These are phyloP conservation scores for Brachypalpus laphriformis DNA, from an alignment of 2,888 invertebrate genomes.

Conservation along the genomic window DNA sequence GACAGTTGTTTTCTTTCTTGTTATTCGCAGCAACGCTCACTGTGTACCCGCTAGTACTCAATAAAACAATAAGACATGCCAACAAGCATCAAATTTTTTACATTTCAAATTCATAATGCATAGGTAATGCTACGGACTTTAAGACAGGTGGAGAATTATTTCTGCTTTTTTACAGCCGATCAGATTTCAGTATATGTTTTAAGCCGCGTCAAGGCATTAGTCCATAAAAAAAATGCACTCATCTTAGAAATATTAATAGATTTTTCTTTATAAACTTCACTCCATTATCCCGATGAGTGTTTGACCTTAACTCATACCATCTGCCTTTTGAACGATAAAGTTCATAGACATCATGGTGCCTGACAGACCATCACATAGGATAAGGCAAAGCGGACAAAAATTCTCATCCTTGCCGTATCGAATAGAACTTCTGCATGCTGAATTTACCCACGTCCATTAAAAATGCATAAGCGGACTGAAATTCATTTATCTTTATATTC, in stretches of 20 bases:
- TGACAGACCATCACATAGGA: neutral
- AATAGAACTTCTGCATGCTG: neutral
- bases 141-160: no score
- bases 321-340: neutral
- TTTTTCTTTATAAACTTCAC: neutral
- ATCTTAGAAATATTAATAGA: neutral
- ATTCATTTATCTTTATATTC: constrained; percentile 58
- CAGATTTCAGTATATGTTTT: no score
- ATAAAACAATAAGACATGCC: no score
- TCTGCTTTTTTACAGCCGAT: no score
- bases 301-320: neutral
- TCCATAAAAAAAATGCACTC: no score
- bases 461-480: constrained; percentile 29
- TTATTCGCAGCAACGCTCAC: no score
- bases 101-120: no score
- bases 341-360: neutral
- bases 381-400: neutral
- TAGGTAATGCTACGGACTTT: no score
- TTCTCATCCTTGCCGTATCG: neutral
- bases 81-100: no score
- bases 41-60: no score
- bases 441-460: constrained; percentile 27
- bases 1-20: no score
- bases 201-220: no score
- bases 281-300: neutral